Percentiles rank a stretch among this genome's conserved stretches.
These are phyloP conservation scores for Aleiodes testaceus DNA, from an alignment of 2,888 invertebrate genomes.

Conservation along the genomic window DNA sequence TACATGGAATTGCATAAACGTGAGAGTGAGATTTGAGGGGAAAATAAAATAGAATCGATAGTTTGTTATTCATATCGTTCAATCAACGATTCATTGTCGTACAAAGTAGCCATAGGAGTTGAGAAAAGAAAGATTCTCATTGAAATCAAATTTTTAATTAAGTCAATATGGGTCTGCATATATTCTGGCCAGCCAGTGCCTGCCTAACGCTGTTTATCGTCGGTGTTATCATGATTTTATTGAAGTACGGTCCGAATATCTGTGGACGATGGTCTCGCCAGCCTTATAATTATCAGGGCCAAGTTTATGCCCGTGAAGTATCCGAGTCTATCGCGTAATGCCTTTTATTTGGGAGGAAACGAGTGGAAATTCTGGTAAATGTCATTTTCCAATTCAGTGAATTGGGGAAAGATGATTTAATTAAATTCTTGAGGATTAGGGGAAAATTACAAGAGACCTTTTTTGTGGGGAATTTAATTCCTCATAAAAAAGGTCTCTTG, in stretches of 20 bases:
- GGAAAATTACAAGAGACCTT: neutral
- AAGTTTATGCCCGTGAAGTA: constrained; percentile 74
- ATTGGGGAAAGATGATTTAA: neutral
- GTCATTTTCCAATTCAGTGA: neutral
- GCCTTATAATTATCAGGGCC: constrained; percentile 72
- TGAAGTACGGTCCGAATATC: constrained; percentile 83
- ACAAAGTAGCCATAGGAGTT: constrained; percentile 16
- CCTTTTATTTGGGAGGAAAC: neutral
- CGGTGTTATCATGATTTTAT: constrained; percentile 82
- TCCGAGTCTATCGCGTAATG: constrained; percentile 66
- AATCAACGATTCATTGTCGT: neutral
- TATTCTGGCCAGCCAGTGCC: constrained; percentile 86
- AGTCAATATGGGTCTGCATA: constrained; percentile 79
- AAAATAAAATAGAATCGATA: neutral
- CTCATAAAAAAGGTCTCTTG: neutral
- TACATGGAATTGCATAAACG: constrained; percentile 83
- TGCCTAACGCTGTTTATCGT: constrained; percentile 83
- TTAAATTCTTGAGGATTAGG: neutral
- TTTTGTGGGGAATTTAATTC: neutral
- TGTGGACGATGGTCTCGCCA: constrained; percentile 73
- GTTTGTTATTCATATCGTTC: neutral
- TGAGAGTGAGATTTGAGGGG: constrained; percentile 84
- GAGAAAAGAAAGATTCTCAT: constrained; percentile 9
- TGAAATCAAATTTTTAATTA: neutral
- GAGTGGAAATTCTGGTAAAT: neutral